Base-by-base conservation (phyloP, 2,888 invertebrate species). In the Neoitamus cyanurus region DNA sequence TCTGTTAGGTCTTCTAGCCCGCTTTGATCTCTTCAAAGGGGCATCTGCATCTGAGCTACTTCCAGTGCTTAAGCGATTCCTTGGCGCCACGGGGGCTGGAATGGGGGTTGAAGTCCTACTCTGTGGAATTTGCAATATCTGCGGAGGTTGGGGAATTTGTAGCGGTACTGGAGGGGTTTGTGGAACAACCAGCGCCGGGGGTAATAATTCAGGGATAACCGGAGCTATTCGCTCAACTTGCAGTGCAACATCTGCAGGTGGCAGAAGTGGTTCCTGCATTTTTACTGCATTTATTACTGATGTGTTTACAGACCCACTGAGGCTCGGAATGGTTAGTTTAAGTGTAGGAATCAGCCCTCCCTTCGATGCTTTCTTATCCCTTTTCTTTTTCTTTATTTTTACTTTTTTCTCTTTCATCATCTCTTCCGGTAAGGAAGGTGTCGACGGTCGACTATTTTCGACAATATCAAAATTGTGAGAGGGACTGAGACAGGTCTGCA, bases 1-100 rank as follows among this genome's bases (percentile, higher is more conserved):
- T 89, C 95, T 95, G 88, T 97, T 97, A 0, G 96, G 97, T 34
- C 96, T 94, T 58, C 97, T 92, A 88, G 96, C 93, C 85, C 97
- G 93, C 90, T 97, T 96, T 0, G 97, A 97, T 46, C 96, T 92
- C 88, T 94, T 95, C 7, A 91, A 86, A 1, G 90, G 88, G 20
- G 91, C 94, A 88, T 95, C 95, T 4, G 92, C 92, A 88, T 93
- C 93, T 9, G 92, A 92, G 58, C 92, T 92, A 86, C 91, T 91
- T 46, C 91, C 89, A 72, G 91, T 89, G 86, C 91, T 90, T 15
- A 86, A 46, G 3, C 87, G 86, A 69, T 75, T 72, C 31, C 70
- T 82, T n/a, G 82, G 78, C 9, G 72, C 25, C 31, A 87, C 80
- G 87, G 88, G 83, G 80, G 88, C 28, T 72, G 85, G n/a, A n/a